Conservation (phyloP, 2,113 vertebrate species). For the Trogon melanurus region DNA sequence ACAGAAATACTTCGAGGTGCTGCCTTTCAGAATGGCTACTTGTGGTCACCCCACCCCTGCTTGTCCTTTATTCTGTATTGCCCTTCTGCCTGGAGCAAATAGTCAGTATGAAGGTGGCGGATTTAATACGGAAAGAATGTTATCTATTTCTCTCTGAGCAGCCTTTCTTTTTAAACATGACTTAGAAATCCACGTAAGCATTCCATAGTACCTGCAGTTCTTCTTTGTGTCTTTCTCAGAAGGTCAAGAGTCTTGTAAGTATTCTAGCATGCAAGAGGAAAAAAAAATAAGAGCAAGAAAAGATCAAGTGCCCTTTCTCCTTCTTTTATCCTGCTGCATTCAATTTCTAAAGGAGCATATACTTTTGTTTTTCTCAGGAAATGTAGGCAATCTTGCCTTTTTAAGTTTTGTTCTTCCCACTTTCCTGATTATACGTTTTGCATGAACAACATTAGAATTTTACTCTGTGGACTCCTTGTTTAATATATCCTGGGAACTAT, state of each 20-base stretch:
- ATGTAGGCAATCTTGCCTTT: not conserved
- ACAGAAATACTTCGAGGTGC: not conserved
- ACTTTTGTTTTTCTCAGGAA: not conserved
- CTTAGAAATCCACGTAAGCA: not conserved
- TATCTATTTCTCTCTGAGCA: not conserved
- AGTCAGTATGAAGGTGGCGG: rapidly evolving
- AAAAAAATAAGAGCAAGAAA: not conserved
- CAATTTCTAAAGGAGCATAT: not conserved
- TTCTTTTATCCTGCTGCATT: not conserved
- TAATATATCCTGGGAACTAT: not conserved
- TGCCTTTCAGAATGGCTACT: not conserved
- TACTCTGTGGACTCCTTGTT: not conserved
- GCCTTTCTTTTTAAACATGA: not conserved
- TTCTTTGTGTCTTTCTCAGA: not conserved
- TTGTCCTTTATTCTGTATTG: not conserved
- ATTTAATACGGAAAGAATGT: not conserved
- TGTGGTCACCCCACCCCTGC: rapidly evolving
- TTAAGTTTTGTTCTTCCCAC: not conserved
- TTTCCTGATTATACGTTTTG: not conserved
- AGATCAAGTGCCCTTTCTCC: not conserved
- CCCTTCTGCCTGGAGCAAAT: not conserved
- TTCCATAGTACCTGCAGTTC: not conserved
- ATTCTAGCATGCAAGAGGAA: not conserved
- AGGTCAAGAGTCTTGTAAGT: not conserved
- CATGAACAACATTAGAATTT: not conserved